phyloP scores from a whole-genome alignment of 2,888 invertebrate genomes.

The Scelioninae gen. 1 region DNA sequence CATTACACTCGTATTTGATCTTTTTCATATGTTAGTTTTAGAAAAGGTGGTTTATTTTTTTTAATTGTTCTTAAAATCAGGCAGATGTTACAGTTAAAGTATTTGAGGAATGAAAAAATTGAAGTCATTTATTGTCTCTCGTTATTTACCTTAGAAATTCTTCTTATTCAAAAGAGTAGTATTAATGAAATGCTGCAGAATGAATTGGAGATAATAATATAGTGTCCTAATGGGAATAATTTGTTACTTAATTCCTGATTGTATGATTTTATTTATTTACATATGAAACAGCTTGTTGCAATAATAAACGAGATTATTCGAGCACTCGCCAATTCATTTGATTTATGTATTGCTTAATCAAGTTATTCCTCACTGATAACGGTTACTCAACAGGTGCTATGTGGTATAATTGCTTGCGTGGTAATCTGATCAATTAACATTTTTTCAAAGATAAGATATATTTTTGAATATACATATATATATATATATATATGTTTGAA shows the following conservation, averaged over 20 bases:
- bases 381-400: constrained; percentile 49
- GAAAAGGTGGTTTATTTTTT: neutral
- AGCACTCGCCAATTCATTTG: neutral
- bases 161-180: too few relatives aligned
- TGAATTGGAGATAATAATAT: neutral
- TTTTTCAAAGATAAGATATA: constrained; percentile 7
- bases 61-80: neutral
- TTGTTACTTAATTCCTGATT: too few relatives aligned
- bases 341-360: constrained; percentile 21
- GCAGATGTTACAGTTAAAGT: neutral
- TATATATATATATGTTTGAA: neutral
- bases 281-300: neutral
- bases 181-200: too few relatives aligned
- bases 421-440: constrained; percentile 39
- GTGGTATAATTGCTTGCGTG: constrained; percentile 20
- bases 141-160: too few relatives aligned
- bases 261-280: neutral
- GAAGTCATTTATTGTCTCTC: too few relatives aligned
- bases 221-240: neutral
- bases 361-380: constrained; percentile 37
- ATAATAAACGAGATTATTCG: constrained; percentile 13
- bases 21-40: neutral
- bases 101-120: neutral
- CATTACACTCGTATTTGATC: too few relatives aligned
- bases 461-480: neutral